A percentile compares a stretch with the other conserved stretches of the same genome.
phyloP scores from a whole-genome alignment of 2,113 vertebrate species.

The Variabilichromis moorii region DNA sequence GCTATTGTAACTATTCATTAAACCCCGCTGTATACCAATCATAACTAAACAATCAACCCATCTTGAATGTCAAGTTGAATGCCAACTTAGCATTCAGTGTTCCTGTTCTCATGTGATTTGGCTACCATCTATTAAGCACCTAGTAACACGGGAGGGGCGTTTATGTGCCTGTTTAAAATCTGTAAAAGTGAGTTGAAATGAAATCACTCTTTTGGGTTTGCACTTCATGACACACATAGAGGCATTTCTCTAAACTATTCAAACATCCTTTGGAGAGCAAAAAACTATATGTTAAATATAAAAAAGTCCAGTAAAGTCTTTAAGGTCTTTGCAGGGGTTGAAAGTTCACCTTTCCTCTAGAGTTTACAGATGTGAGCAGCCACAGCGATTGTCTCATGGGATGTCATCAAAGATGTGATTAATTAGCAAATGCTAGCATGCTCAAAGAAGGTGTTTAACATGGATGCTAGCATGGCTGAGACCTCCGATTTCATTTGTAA shows the following conservation, averaged over 20 bases:
- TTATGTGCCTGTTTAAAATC: not conserved
- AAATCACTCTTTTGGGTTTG: not conserved
- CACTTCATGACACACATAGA: not conserved
- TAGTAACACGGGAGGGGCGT: rapidly evolving
- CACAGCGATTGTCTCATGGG: not conserved
- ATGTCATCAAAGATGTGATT: not conserved
- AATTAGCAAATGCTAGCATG: not conserved
- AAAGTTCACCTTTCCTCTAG: not conserved
- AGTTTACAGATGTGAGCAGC: not conserved
- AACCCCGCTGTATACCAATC: rapidly evolving
- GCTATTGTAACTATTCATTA: not conserved
- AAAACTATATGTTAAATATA: not conserved
- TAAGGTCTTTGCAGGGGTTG: not conserved
- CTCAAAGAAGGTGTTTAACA: not conserved
- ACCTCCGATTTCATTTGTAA: not conserved
- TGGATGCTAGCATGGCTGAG: not conserved
- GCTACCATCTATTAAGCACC: not conserved
- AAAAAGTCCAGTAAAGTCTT: not conserved
- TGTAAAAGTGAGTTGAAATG: not conserved
- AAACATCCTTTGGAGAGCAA: not conserved
- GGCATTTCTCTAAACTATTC: not conserved
- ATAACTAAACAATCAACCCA: not conserved
- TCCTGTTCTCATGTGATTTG: not conserved
- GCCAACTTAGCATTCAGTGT: rapidly evolving
- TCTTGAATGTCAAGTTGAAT: not conserved